Percentiles rank a stretch among this genome's conserved stretches.
Evolutionary conservation across 2,797 vertebrate genomes (phyloP).

Genomic region (Coluber constrictor): DNA sequence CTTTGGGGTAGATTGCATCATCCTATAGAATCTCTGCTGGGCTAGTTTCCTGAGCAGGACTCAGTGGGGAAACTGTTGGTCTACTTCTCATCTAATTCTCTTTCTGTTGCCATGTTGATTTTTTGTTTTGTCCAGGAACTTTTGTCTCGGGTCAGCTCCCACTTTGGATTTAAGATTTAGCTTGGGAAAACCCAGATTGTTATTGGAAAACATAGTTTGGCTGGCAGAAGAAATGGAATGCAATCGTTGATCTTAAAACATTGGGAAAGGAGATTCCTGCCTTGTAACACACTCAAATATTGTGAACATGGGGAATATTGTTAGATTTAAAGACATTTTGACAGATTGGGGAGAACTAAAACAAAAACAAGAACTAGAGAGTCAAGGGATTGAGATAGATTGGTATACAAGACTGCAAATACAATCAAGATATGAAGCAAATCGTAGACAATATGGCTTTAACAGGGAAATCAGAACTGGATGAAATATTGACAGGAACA

Average conservation of each 20-base stretch:
- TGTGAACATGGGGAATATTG: too few relatives aligned
- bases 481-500: too few relatives aligned
- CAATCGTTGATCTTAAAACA: neutral
- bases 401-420: too few relatives aligned
- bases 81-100: neutral
- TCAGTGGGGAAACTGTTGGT: neutral
- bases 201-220: neutral
- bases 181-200: neutral
- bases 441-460: too few relatives aligned
- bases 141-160: neutral
- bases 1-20: neutral
- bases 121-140: neutral
- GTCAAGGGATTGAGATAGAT: too few relatives aligned
- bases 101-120: neutral
- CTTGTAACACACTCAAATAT: neutral
- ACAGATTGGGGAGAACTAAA: too few relatives aligned
- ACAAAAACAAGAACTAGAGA: too few relatives aligned
- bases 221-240: neutral
- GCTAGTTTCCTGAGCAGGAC: neutral
- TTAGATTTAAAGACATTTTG: too few relatives aligned
- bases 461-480: too few relatives aligned
- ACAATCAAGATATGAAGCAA: too few relatives aligned
- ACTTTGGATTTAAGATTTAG: neutral
- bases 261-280: too few relatives aligned
- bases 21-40: neutral